Conservation (phyloP, 2,113 vertebrate genomes). For the Mus pahari region DNA sequence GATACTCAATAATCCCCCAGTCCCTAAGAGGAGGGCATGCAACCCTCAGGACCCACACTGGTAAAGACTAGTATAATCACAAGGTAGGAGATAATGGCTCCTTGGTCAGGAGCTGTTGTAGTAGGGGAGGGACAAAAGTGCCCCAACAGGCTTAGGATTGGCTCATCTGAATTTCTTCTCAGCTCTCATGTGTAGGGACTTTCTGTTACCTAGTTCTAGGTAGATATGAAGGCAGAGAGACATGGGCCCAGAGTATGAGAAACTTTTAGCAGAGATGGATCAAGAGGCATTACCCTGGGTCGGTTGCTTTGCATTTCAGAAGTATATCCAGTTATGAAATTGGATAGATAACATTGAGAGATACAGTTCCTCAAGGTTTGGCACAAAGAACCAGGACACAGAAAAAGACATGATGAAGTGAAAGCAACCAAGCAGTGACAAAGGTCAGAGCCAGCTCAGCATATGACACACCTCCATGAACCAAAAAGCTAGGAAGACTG, state of each 20-base stretch:
- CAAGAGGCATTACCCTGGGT: background rate
- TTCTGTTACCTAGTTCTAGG: background rate
- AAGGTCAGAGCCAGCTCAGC: background rate
- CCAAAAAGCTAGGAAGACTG: background rate
- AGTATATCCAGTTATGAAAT: background rate
- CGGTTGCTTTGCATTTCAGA: background rate
- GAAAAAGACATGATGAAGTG: background rate
- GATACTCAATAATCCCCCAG: background rate
- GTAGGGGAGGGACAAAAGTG: background rate
- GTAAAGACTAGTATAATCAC: background rate
- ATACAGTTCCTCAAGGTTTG: background rate
- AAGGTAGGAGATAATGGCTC: background rate
- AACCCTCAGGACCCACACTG: background rate
- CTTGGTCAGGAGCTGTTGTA: background rate
- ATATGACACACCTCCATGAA: too few relatives aligned
- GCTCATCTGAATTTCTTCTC: background rate
- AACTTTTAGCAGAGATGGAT: too few relatives aligned
- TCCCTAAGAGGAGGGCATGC: background rate
- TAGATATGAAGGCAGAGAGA: background rate
- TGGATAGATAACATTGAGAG: background rate
- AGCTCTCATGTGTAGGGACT: background rate
- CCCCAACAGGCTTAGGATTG: rapidly evolving
- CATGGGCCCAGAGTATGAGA: background rate
- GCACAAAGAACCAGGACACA: background rate
- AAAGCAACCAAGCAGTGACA: background rate